Evolutionary conservation across 2,888 invertebrate species (phyloP).

Genomic region (Tenthredo distinguenda): DNA sequence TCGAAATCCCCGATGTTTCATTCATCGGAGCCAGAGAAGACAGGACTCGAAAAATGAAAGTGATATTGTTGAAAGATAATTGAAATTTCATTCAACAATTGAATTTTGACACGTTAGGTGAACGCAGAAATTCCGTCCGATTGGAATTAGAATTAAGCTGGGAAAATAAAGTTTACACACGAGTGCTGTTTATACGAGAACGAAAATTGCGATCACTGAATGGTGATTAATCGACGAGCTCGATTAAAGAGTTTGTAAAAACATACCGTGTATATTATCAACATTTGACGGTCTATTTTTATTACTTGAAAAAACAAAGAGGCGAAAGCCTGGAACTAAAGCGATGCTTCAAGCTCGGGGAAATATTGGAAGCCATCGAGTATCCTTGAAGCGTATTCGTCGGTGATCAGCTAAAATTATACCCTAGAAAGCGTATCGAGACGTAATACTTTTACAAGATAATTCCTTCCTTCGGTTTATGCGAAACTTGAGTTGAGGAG

Average conservation of each 20-base stretch:
- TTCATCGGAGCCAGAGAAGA: background rate
- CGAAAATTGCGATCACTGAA: background rate
- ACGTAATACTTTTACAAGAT: background rate
- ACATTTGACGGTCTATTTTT: background rate
- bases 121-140: background rate
- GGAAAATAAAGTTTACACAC: background rate
- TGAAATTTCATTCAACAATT: background rate
- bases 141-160: background rate
- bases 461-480: background rate
- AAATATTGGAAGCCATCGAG: background rate
- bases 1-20: background rate
- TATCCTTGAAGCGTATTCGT: background rate
- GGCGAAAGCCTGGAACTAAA: background rate
- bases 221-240: background rate
- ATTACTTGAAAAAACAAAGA: background rate
- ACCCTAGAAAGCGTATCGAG: background rate
- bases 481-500: background rate
- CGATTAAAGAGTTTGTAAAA: background rate
- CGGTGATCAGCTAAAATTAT: background rate
- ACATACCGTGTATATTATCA: background rate
- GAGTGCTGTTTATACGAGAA: background rate
- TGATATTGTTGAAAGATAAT: background rate
- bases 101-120: background rate
- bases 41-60: background rate
- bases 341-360: background rate